Base-by-base conservation (phyloP, 2,797 vertebrate genomes). In the Gymnopithys bicolor region DNA sequence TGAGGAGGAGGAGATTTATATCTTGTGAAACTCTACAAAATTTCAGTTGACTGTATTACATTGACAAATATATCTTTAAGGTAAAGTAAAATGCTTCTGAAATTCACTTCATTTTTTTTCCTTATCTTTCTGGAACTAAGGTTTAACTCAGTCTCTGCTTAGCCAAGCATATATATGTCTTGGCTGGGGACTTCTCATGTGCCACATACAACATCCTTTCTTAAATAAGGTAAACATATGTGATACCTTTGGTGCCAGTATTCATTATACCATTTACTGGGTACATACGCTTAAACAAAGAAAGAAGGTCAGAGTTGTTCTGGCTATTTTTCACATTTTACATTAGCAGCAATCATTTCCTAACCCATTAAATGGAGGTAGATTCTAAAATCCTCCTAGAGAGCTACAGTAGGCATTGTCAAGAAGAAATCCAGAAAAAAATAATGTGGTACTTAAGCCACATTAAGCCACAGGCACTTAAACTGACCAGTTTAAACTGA, bases 1-100 rank as follows among this genome's bases (percentile, higher is more conserved):
- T 60, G 27, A 30, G 35, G n/a, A 48, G 5, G 0, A 0, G 10
- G 19, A 37, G 6, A 15, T 49, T 73, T 67, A 5, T 45, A 27
- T 41, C 33, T 75, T 75, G 14, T 58, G 39, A 84, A 83, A 80
- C 13, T 48, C 25, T 27, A 25, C 24, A 67, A 74, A 56, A 73
- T 48, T 62, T 62, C 45, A 35, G 7, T 67, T 89, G 21, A 28
- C 15, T 41, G 4, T 3, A 3, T 77, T 80, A 22, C 7, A 2
- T 35, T 35, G 78, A 43, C 32, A 81, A 55, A 68, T 49, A 33
- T 6, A 46, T 37, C 18, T 55, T 81, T 64, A 43, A 6, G 14
- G 4, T 60, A 62, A 80, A 73, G 4, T 17, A 30, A 70, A 75
- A 69, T 33, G 5, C 1, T 73, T 82, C 27, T 56, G 49, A 49